phyloP scores from a whole-genome alignment of 2,113 vertebrate genomes.

The Spizaetus ornatus region DNA sequence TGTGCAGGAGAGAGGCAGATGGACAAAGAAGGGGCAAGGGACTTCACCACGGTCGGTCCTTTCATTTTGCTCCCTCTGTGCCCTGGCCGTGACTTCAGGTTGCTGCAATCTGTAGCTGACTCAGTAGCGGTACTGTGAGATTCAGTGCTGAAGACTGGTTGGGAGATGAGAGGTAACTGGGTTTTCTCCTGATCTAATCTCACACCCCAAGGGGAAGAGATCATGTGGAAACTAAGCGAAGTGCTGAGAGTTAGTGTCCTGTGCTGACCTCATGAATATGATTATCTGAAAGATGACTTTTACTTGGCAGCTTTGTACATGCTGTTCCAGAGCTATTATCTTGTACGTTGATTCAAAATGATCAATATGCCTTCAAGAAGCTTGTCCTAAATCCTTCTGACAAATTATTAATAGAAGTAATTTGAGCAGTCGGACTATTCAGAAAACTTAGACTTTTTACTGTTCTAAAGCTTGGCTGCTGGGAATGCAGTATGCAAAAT shows the following conservation, averaged over 20 bases:
- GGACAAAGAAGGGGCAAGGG: neutral
- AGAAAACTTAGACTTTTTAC: neutral
- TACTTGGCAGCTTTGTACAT: neutral
- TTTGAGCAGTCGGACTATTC: neutral
- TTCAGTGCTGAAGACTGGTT: neutral
- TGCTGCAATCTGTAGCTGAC: neutral
- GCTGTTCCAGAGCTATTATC: neutral
- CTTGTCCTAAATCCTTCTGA: neutral
- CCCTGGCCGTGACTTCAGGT: neutral
- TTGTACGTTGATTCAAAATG: neutral
- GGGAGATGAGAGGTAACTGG: neutral
- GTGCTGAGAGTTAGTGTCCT: neutral
- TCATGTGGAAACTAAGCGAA: conserved; percentile 7
- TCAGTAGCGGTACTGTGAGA: neutral
- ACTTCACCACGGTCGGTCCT: neutral
- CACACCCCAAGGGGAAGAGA: neutral
- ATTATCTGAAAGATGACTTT: conserved; percentile 5
- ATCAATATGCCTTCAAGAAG: conserved; percentile 36
- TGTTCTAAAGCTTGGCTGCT: neutral
- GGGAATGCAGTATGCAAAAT: neutral
- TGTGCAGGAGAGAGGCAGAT: neutral
- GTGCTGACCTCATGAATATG: conserved; percentile 12
- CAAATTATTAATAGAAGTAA: conserved; percentile 25
- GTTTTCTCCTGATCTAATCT: neutral
- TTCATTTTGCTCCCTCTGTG: neutral